Evolutionary conservation across 2,888 invertebrate species (phyloP), one percentile per base, ranked within the genome.

Genomic region (Rambutsinella grinnellia): DNA sequence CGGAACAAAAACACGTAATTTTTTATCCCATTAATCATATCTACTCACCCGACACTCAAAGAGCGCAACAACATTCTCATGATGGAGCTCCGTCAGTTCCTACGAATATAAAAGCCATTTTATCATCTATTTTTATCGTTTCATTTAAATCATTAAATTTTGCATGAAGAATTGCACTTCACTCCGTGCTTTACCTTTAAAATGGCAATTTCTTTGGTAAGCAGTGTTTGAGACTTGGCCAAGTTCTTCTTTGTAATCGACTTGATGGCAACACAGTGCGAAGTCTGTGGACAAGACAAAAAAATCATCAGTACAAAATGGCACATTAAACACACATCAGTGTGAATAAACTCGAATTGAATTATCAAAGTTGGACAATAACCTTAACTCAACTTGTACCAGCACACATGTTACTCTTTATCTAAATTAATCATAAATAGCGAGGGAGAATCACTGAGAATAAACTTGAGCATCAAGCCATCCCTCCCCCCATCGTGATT

Each of bases 181-280:
- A 6, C 47, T 8, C n/a, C n/a, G 24, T 61, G 10, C 8, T 69
- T 56, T 86, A 93, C 93, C 90, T 97, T 96, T 67, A 99, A 90
- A 85, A 99, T 99, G 89, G 98, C 98, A 83, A 99, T 99, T 89
- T 99, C 99, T 87, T 99, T 99, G 79, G 95, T 95, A 56, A 99
- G 91, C 81, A 99, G 90, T 88, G 96, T 97, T 87, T 98, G 97
- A 58, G 97, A 97, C 88, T 99, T 99, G 75, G 95, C 94, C 84
- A 99, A 90, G 85, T 95, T 99, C 88, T 99, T 97, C 90, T 99
- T 99, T 19, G 96, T 94, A 82, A 99, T 97, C 86, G 95, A 94
- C 88, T 99, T 99, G 81, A 99, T 96, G 83, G 99, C 99, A 80
- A 99, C 99, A 58, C 81, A 81, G 70, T 84, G 79, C 77, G 71